These are phyloP conservation scores for Pseudopipra pipra DNA, from an alignment of 2,113 vertebrate genomes.

Conservation along the genomic window DNA sequence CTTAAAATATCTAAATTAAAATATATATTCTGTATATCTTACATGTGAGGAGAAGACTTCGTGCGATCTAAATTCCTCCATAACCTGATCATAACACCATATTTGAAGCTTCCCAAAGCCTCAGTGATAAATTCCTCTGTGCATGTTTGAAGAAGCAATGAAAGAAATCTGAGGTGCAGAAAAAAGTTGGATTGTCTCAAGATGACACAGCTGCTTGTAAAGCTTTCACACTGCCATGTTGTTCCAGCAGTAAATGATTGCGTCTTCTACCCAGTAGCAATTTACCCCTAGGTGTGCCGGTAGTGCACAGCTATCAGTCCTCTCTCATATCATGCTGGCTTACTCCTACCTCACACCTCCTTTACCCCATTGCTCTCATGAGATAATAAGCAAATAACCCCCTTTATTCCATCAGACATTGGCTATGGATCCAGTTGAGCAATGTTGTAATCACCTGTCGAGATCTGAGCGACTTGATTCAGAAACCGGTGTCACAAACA, in stretches of 20 bases:
- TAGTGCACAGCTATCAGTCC: not conserved
- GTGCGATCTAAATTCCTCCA: not conserved
- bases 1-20: not conserved
- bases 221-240: not conserved
- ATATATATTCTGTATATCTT: not conserved
- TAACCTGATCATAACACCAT: fast-evolving
- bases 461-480: not conserved
- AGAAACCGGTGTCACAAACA: not conserved
- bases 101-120: not conserved
- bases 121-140: not conserved
- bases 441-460: not conserved
- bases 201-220: not conserved
- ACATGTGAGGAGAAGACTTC: not conserved
- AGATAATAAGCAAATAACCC: not conserved
- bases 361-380: not conserved
- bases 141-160: not conserved
- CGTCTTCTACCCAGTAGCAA: not conserved
- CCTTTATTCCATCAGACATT: not conserved
- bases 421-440: not conserved
- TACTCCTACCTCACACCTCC: not conserved
- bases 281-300: not conserved
- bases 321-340: not conserved
- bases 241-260: not conserved
- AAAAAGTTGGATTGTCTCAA: not conserved
- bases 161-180: not conserved